Conservation (phyloP, 2,888 invertebrate genomes). For the Drosophila anomelani region DNA sequence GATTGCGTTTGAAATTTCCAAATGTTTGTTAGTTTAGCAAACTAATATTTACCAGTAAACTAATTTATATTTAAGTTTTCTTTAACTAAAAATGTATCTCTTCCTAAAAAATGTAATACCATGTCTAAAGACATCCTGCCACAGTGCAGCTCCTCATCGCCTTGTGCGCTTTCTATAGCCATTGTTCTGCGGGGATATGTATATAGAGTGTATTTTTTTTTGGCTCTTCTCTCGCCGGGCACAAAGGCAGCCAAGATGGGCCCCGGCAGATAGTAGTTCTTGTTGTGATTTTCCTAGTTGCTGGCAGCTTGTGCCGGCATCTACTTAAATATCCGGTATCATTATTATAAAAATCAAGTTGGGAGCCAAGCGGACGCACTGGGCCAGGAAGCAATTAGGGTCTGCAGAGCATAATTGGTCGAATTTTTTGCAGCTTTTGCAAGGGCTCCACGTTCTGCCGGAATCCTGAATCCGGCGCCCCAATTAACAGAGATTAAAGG, state of each 20-base stretch:
- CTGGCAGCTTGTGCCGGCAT: slow-evolving; percentile 69
- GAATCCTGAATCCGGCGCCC: slow-evolving; percentile 16
- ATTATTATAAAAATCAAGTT: slow-evolving; percentile 74
- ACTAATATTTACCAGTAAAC: background rate
- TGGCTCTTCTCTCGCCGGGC: slow-evolving; percentile 23
- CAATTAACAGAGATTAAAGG: slow-evolving; percentile 50
- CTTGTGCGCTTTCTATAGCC: slow-evolving; percentile 23
- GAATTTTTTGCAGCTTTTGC: slow-evolving; percentile 52
- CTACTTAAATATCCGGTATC: slow-evolving; percentile 79
- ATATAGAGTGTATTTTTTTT: slow-evolving; percentile 38
- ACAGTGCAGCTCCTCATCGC: slow-evolving; percentile 45
- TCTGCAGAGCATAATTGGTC: slow-evolving; percentile 70
- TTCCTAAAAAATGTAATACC: background rate
- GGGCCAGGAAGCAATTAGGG: slow-evolving; percentile 75
- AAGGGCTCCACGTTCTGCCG: background rate
- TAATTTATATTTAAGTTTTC: background rate
- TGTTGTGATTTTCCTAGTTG: slow-evolving; percentile 61
- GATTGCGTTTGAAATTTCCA: no score
- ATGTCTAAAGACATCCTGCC: slow-evolving; percentile 10
- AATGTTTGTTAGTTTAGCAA: background rate
- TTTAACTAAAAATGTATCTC: background rate
- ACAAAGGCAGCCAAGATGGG: slow-evolving; percentile 54
- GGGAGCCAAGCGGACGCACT: slow-evolving; percentile 53
- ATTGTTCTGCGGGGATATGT: slow-evolving; percentile 56
- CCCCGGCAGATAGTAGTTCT: slow-evolving; percentile 53